Evolutionary conservation across 2,797 vertebrate genomes (phyloP), one percentile per base, ranked within the genome.

Genomic region (Falco biarmicus): DNA sequence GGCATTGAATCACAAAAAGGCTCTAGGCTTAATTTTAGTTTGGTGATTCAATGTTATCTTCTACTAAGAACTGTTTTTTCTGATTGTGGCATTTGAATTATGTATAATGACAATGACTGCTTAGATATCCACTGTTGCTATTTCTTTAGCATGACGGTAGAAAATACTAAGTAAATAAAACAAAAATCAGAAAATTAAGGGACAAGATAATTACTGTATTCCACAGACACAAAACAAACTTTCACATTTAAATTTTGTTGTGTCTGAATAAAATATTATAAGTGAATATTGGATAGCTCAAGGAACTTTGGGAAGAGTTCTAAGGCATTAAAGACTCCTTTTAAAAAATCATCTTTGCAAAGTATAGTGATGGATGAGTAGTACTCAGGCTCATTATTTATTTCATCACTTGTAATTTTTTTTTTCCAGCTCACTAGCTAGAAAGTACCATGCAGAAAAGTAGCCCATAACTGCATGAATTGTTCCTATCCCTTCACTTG

Each of bases 171-270:
- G 45, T 74, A 91, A 90, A 89, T 71, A 13, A 64, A 94, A 41
- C 73, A 92, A 94, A 91, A 94, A 51, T 25, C 17, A 88, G 37
- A 92, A 95, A 87, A 91, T 34, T 76, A 82, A 94, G 51, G 17
- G 28, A 66, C 60, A 85, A 84, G 22, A 66, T 53, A 84, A 95
- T 56, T 37, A 21, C 28, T 60, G 25, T 51, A 89, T 84, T 92
- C 22, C 37, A 75, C 10, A 59, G 37, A 37, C 14, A 75, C n/a
- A 82, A 90, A 95, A 74, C 13, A 84, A 81, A 66, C n/a, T 28
- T 93, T 56, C 50, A 47, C 25, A 63, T 78, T 64, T 89, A 6
- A 84, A 89, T 90, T 87, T 39, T 54, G 7, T 57, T 68, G 20
- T 39, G n/a, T 50, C n/a, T 79, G 28, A 76, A 68, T n/a, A 53